These are phyloP conservation scores for Heliconius cydno DNA, from an alignment of 2,888 invertebrate species.

Conservation along the genomic window DNA sequence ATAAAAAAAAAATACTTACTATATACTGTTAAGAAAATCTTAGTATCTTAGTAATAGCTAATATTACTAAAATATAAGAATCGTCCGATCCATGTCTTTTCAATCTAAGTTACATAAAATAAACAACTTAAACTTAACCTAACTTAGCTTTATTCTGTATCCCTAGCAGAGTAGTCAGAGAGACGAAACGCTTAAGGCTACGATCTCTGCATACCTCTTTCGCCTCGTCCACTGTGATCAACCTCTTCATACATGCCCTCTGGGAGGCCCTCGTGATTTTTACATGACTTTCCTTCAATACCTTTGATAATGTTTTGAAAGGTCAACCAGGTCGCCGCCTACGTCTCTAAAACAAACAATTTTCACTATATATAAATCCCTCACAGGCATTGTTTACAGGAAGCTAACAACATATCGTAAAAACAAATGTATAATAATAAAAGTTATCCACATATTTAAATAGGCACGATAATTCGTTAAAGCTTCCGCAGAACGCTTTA, in stretches of 20 bases:
- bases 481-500: constrained; percentile 30
- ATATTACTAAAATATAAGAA: not conserved
- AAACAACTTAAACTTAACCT: not conserved
- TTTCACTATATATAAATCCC: not conserved
- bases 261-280: too few relatives aligned
- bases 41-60: not conserved
- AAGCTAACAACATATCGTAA: constrained; percentile 11
- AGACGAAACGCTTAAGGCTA: too few relatives aligned
- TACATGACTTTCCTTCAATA: too few relatives aligned
- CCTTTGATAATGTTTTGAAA: too few relatives aligned
- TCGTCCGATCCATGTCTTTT: not conserved
- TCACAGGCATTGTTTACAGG: not conserved
- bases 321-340: too few relatives aligned
- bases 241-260: too few relatives aligned
- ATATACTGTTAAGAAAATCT: not conserved
- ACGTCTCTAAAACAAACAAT: too few relatives aligned
- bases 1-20: not conserved
- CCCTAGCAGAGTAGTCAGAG: too few relatives aligned
- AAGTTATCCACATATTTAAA: constrained; percentile 31
- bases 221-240: too few relatives aligned
- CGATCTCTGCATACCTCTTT: too few relatives aligned
- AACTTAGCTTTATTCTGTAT: too few relatives aligned
- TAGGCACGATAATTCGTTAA: constrained; percentile 29
- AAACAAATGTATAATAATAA: constrained; percentile 23
- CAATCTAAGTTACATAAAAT: not conserved